These are phyloP conservation scores for Ailurus styani DNA, from an alignment of 2,113 vertebrate species.

Conservation along the genomic window DNA sequence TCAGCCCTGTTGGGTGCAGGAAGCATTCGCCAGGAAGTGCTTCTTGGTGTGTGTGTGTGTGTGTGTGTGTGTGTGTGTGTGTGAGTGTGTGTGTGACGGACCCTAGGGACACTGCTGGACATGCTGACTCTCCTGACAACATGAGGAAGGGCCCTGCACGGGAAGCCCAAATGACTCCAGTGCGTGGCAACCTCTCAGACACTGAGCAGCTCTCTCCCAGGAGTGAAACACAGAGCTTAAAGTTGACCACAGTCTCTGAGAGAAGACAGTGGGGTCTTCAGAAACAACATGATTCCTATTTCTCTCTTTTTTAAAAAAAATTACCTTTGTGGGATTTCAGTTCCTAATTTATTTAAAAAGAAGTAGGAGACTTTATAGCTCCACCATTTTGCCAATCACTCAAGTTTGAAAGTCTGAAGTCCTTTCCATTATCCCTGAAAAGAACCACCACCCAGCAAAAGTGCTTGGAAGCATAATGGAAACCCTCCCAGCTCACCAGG, in stretches of 20 bases:
- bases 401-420: not conserved
- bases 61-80: accelerated
- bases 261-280: not conserved
- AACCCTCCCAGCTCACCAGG: not conserved
- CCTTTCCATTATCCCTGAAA: not conserved
- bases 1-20: not conserved
- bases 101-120: too few relatives aligned
- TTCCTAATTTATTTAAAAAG: not conserved
- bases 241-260: not conserved
- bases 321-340: not conserved
- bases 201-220: not conserved
- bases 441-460: not conserved
- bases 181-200: not conserved
- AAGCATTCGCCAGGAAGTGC: not conserved
- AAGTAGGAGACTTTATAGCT: not conserved
- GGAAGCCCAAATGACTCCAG: not conserved
- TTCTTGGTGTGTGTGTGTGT: not conserved
- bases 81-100: accelerated
- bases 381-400: not conserved
- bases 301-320: not conserved
- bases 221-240: not conserved
- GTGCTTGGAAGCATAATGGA: not conserved
- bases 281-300: not conserved
- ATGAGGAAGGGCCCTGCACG: not conserved
- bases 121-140: not conserved